Base-by-base conservation (phyloP, 2,797 vertebrate species). In the Syndactyla subalaris region DNA sequence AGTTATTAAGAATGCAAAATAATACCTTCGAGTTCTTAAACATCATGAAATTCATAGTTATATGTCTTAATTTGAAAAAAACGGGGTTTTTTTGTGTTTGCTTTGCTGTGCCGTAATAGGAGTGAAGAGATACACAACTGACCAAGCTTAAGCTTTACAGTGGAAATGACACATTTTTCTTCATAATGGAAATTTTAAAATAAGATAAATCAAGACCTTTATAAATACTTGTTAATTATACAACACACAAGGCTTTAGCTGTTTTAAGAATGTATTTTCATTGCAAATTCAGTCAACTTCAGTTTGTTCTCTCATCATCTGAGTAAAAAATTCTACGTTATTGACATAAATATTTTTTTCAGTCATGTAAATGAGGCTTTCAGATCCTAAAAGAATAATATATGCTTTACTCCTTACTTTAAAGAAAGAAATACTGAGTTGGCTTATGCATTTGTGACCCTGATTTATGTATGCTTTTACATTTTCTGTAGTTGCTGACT, bases 1-100 rank as follows among this genome's bases (percentile, higher is more conserved):
- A 70, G 84, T 85, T 67, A 90, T 89, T 91, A 89, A 65, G 63
- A n/a, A 38, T 36, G 43, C 5, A 94, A 76, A 71, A 74, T 19
- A 95, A 72, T 81, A 26, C 7, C 6, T 61, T 55, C 48, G 52
- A 93, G 73, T 84, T 77, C 15, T 67, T 32, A 36, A 68, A 51
- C 36, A 14, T 67, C 48, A 55, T 19, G 32, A 45, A 95, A 85
- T 32, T 62, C 12, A 48, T 27, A 6, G 12, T 67, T 88, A 66
- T 38, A 87, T 19, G 7, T 59, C 30, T 80, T 93, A 62, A 48
- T 48, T 54, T 89, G 30, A 87, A 70, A 87, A 76, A 51, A 7
- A 10, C 9, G 8, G 24, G 14, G 12, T 0, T 3, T 38, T 61
- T 73, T 58, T 6, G 12, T 41, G 4, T 61, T 84, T 91, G 14